Conservation (phyloP, 2,113 vertebrate genomes). For the Probosciger aterrimus region DNA sequence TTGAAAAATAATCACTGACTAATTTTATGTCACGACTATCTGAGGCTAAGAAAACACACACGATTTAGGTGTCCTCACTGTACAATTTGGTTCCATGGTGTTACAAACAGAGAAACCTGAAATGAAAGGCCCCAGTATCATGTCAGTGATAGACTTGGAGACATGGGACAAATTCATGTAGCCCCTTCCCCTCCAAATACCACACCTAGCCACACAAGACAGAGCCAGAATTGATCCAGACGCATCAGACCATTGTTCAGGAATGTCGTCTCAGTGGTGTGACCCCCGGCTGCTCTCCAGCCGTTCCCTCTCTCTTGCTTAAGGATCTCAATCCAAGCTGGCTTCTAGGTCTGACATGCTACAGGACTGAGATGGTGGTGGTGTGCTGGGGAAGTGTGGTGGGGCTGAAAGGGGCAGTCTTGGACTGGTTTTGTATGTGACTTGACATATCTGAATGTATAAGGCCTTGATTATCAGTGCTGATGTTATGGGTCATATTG, state of each 20-base stretch:
- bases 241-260: not conserved
- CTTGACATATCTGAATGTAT: rapidly evolving
- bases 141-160: not conserved
- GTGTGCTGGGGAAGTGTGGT: not conserved
- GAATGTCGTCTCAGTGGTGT: not conserved
- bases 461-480: not conserved
- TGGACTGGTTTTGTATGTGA: not conserved
- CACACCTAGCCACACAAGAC: not conserved
- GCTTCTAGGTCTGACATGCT: not conserved
- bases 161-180: not conserved
- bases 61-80: not conserved
- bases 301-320: not conserved
- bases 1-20: conserved; percentile 53
- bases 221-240: not conserved
- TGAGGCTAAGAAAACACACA: not conserved
- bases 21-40: conserved; percentile 48
- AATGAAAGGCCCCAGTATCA: not conserved
- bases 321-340: not conserved
- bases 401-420: not conserved
- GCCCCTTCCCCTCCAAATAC: not conserved
- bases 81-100: not conserved
- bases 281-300: not conserved
- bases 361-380: not conserved
- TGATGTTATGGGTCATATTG: not conserved
- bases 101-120: not conserved